A percentile compares a stretch with the other conserved stretches of the same genome.
These are phyloP conservation scores for Parambassis ranga DNA, from an alignment of 2,797 vertebrate species.

Conservation along the genomic window DNA sequence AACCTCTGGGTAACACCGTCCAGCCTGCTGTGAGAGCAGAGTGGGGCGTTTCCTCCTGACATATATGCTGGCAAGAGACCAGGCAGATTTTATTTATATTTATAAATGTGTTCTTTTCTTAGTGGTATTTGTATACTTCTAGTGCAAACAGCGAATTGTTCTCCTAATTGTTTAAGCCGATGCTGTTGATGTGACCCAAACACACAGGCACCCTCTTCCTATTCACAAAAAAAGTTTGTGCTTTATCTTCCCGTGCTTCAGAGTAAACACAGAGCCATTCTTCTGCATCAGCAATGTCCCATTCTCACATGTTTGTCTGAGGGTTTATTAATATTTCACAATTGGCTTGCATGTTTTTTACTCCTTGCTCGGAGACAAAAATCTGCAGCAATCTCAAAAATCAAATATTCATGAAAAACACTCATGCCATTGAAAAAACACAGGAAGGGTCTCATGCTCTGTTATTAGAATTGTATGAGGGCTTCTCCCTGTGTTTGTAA, in stretches of 20 bases:
- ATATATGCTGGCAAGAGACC: neutral
- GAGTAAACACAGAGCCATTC: conserved; percentile 47
- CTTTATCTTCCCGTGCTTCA: conserved; percentile 63
- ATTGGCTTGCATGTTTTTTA: conserved; percentile 62
- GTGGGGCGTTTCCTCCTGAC: conserved; percentile 8
- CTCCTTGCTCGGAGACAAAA: conserved; percentile 47
- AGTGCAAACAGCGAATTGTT: conserved; percentile 67
- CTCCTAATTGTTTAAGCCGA: conserved; percentile 32
- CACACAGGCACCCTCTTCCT: conserved; percentile 65
- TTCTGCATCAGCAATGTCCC: conserved; percentile 37
- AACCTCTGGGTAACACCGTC: conserved; percentile 10
- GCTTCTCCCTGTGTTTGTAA: conserved; percentile 36
- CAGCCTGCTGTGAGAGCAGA: conserved; percentile 9
- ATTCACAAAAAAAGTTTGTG: conserved; percentile 47
- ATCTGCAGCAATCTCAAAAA: conserved; percentile 55
- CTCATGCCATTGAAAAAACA: conserved; percentile 56
- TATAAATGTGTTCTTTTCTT: conserved; percentile 28
- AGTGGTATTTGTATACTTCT: conserved; percentile 23
- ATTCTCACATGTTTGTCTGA: conserved; percentile 50
- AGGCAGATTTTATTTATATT: conserved; percentile 27
- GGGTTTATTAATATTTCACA: conserved; percentile 75
- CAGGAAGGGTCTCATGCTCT: conserved; percentile 15
- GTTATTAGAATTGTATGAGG: conserved; percentile 26
- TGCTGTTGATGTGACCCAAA: conserved; percentile 55
- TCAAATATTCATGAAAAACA: conserved; percentile 74